Conservation (phyloP, 2,888 invertebrate species). For the Caenorhabditis macrosperma region DNA sequence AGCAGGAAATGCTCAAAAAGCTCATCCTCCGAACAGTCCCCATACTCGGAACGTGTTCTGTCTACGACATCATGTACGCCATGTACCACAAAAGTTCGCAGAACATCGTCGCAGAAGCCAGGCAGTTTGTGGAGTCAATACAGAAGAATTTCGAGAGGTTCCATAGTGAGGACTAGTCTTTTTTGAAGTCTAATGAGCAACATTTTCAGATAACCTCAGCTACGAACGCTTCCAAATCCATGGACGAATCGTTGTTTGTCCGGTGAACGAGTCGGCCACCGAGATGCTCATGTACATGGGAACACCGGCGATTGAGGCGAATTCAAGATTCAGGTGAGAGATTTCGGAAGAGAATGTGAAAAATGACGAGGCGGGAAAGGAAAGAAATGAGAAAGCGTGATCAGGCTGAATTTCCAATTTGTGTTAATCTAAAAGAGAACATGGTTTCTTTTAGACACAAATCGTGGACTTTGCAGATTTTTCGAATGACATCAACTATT, state of each 20-base stretch:
- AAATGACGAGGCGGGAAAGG: background rate
- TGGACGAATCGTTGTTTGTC: constrained; percentile 34
- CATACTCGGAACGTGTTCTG: constrained; percentile 21
- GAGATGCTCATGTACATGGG: constrained; percentile 28
- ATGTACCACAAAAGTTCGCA: constrained; percentile 20
- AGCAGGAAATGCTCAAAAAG: constrained; percentile 26
- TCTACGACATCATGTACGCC: constrained; percentile 49
- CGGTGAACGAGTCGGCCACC: constrained; percentile 18
- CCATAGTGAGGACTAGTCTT: constrained; percentile 55
- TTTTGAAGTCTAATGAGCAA: no score
- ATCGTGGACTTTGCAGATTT: no score
- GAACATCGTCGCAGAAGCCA: constrained; percentile 26
- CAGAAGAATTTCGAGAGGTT: constrained; percentile 22
- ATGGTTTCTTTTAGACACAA: no score
- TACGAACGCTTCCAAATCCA: background rate
- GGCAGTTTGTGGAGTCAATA: constrained; percentile 41
- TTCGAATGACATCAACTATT: no score
- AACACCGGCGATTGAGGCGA: constrained; percentile 1
- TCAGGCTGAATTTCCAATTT: no score
- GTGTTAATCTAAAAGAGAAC: no score
- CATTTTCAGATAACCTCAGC: constrained; percentile 10
- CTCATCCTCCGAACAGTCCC: constrained; percentile 55
- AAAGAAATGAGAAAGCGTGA: no score
- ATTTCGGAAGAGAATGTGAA: background rate
- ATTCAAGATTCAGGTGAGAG: constrained; percentile 34